Evolutionary conservation across 2,113 vertebrate genomes (phyloP), one percentile per base, ranked within the genome.

Genomic region (Myotis davidii): DNA sequence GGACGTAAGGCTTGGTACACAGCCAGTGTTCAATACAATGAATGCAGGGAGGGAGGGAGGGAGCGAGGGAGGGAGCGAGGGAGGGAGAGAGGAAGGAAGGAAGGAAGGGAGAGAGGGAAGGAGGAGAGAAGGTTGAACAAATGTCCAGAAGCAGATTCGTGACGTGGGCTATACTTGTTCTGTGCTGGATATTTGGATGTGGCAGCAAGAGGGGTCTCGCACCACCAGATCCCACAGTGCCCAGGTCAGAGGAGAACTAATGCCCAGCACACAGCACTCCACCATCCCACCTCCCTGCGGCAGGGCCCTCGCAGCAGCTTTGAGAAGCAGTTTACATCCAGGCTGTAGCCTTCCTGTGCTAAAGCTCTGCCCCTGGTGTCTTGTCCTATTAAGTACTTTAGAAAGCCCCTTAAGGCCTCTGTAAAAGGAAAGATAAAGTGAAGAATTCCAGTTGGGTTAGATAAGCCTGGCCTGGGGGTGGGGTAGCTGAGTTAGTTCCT

Each of bases 11-110:
- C 94, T 94, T 85, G 73, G 69, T 79, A 76, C 69, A 70, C 29
- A 95, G 84, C 69, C 87, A 88, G 16, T 61, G 76, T 70, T 97
- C 95, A 67, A 84, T 90, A 96, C 83, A 13, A 48, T 39, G 45
- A 9, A 85, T 78, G 32, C 56, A 74, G 2, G 82, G n/a, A 50
- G 39, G 32, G 67, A 21, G 0, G 5, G 2, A 32, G 73, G 52
- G 11, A n/a, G n/a, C n/a, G n/a, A 74, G 48, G 14, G 2, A 72
- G 72, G 59, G 10, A 37, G 39, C 64, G 6, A 82, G 9, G 42
- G 20, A 76, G 10, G 70, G 27, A 64, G 25, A 48, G 65, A 45
- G 0, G 17, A 5, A 56, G 17, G 56, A 5, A 90, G 74, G n/a
- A 61, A 77, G 2, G 81, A 56, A 61, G 65, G 67, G 52, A 56